Percentiles rank a stretch among this genome's conserved stretches.
Evolutionary conservation across 2,888 invertebrate genomes (phyloP).

Genomic region (Lithophane leautieri): DNA sequence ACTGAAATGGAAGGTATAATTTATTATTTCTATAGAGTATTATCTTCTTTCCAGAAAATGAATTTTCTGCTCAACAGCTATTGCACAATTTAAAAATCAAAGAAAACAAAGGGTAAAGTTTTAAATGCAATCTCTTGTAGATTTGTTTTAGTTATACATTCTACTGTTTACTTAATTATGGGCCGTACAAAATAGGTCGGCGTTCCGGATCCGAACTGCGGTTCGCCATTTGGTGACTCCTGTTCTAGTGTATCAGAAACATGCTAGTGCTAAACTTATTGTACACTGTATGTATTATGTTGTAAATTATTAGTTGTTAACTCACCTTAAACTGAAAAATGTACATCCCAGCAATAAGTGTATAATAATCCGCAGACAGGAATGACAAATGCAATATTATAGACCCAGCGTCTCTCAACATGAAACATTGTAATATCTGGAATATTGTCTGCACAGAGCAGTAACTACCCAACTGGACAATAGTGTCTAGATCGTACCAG

Average conservation of each 20-base stretch:
- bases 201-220: no score
- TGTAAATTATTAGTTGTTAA: background rate
- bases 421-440: conserved; percentile 94
- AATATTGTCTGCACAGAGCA: conserved; percentile 94
- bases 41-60: background rate
- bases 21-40: background rate
- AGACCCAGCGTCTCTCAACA: conserved; percentile 94
- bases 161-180: no score
- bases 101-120: background rate
- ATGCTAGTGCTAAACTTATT: background rate
- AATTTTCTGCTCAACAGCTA: background rate
- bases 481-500: conserved; percentile 93
- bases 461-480: conserved; percentile 91
- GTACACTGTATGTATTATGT: background rate
- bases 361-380: conserved; percentile 96
- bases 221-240: no score
- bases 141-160: no score
- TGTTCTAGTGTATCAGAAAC: background rate
- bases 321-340: conserved; percentile 95
- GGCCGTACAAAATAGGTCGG: no score
- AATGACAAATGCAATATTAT: conserved; percentile 95
- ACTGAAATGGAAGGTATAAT: conserved; percentile 87
- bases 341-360: conserved; percentile 94
- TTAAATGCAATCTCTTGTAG: background rate
- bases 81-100: background rate